These are phyloP conservation scores for Lagodon rhomboides DNA, from an alignment of 2,797 vertebrate genomes.

Conservation along the genomic window DNA sequence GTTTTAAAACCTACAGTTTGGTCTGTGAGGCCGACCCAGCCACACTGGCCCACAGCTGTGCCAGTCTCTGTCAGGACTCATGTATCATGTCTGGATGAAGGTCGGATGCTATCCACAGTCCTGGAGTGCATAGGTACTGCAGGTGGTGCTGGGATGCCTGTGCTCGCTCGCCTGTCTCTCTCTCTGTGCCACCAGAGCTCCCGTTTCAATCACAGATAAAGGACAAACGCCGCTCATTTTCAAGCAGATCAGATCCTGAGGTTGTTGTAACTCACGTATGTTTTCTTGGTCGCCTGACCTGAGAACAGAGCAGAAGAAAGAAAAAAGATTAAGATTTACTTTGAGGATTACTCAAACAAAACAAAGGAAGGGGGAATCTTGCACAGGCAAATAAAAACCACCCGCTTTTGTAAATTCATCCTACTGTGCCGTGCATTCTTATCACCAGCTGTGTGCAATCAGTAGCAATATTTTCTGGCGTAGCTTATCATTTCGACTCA, in stretches of 20 bases:
- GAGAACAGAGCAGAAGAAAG: conserved; percentile 42
- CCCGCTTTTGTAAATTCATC: conserved; percentile 37
- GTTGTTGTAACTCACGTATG: conserved; percentile 87
- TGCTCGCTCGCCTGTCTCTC: conserved; percentile 43
- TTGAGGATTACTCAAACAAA: conserved; percentile 33
- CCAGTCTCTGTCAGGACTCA: conserved; percentile 68
- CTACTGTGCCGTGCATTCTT: conserved; percentile 57
- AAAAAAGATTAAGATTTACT: conserved; percentile 27
- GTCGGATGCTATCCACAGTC: conserved; percentile 73
- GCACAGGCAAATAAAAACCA: conserved; percentile 49
- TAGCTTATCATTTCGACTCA: conserved; percentile 66
- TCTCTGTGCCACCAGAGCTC: conserved; percentile 39
- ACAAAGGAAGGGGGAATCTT: conserved; percentile 6
- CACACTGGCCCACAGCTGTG: conserved; percentile 59
- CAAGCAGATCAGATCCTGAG: conserved; percentile 84
- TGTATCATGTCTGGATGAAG: conserved; percentile 74
- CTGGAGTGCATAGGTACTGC: conserved; percentile 77
- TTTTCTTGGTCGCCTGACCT: conserved; percentile 87
- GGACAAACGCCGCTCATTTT: conserved; percentile 62
- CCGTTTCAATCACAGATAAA: conserved; percentile 65
- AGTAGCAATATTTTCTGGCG: conserved; percentile 58
- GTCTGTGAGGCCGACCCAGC: conserved; percentile 48
- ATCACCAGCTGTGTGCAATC: conserved; percentile 78
- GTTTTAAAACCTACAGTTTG: conserved; percentile 61
- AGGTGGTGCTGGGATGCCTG: conserved; percentile 73